A percentile compares a stretch with the other conserved stretches of the same genome.
phyloP scores from a whole-genome alignment of 2,797 vertebrate species.

The Gallirallus australis region DNA sequence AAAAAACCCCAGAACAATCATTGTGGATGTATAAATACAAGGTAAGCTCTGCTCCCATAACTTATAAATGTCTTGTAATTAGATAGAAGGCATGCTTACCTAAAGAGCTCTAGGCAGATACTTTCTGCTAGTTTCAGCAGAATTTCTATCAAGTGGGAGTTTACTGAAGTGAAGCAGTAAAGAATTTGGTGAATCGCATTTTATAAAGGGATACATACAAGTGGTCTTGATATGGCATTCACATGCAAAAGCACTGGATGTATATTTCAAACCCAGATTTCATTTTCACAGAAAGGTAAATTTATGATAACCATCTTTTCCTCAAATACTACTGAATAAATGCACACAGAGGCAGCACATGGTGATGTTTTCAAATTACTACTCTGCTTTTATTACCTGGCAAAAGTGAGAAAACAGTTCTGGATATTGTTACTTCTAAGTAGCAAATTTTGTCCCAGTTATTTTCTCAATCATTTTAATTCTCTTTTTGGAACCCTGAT shows the following conservation, averaged over 20 bases:
- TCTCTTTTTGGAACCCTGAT: neutral
- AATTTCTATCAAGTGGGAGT: neutral
- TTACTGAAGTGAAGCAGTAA: neutral
- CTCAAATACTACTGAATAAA: neutral
- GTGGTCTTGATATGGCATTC: neutral
- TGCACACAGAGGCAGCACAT: neutral
- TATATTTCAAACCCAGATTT: neutral
- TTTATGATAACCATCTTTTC: neutral
- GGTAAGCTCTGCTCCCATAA: neutral
- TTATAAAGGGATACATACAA: neutral
- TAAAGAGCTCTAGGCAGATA: neutral
- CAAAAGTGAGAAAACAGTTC: neutral
- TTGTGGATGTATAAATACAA: neutral
- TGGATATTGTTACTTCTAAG: neutral
- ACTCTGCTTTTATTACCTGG: neutral
- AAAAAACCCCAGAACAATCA: neutral
- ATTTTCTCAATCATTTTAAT: neutral
- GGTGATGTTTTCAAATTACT: neutral
- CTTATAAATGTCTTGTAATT: neutral
- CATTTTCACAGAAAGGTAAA: neutral
- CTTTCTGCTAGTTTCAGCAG: neutral
- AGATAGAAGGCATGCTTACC: neutral
- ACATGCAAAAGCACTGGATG: rapidly evolving
- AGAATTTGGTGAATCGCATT: neutral
- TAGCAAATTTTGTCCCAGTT: neutral